These are phyloP conservation scores for Cossypha heuglini DNA, from an alignment of 2,797 vertebrate species.

Conservation along the genomic window DNA sequence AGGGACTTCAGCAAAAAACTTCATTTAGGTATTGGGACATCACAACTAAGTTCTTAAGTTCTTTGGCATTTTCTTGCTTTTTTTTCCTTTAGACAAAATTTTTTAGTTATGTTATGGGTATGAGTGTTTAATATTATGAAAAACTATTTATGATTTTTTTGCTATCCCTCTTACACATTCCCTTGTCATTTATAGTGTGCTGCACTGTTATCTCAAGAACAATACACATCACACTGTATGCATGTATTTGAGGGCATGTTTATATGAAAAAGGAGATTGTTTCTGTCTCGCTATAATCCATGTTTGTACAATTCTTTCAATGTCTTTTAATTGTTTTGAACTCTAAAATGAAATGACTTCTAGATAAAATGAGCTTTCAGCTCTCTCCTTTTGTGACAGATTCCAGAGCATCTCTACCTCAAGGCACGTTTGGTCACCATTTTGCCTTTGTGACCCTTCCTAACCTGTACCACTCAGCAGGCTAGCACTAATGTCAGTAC, in stretches of 20 bases:
- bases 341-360: constrained; percentile 68
- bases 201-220: constrained; percentile 4
- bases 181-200: not conserved
- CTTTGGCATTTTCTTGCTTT: not conserved
- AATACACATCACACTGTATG: not conserved
- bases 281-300: constrained; percentile 51
- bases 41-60: not conserved
- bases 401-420: constrained; percentile 92
- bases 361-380: constrained; percentile 74
- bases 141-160: not conserved
- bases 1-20: not conserved
- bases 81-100: not conserved
- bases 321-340: constrained; percentile 67
- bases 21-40: not conserved
- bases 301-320: constrained; percentile 62
- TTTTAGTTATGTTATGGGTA: not conserved
- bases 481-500: constrained; percentile 91
- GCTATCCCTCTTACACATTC: not conserved
- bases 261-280: constrained; percentile 46
- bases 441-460: constrained; percentile 91
- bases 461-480: constrained; percentile 92
- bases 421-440: constrained; percentile 88
- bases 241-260: constrained; percentile 16
- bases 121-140: not conserved
- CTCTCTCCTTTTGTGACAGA: constrained; percentile 86